These are phyloP conservation scores for Embiotoca jacksoni DNA, from an alignment of 2,113 vertebrate species.

Conservation along the genomic window DNA sequence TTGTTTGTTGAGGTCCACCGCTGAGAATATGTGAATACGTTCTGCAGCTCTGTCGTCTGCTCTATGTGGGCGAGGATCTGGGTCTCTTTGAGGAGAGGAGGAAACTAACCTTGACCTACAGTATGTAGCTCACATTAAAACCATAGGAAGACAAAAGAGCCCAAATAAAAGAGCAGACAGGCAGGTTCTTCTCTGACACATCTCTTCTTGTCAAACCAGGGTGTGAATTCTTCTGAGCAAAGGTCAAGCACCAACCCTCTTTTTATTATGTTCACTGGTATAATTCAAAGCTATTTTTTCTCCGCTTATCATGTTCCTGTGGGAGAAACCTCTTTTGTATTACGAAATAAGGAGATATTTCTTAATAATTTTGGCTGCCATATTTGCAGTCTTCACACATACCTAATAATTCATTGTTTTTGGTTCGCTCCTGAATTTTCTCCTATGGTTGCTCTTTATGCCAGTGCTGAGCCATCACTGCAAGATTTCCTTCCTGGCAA, in stretches of 20 bases:
- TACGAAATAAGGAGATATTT: background rate
- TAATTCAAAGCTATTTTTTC: background rate
- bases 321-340: background rate
- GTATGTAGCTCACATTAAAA: conserved; percentile 32
- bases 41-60: conserved; percentile 6
- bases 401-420: background rate
- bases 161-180: background rate
- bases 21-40: conserved; percentile 1
- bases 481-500: background rate
- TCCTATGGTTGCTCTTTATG: background rate
- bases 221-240: background rate
- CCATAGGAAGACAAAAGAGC: conserved; percentile 3
- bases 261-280: background rate
- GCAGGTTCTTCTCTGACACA: background rate
- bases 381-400: background rate
- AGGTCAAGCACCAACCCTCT: background rate
- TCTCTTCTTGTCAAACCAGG: background rate
- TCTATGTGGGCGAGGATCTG: conserved; percentile 15
- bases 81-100: conserved; percentile 19
- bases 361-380: background rate
- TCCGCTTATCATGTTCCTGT: background rate
- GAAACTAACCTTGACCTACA: conserved; percentile 49
- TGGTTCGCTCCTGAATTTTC: background rate
- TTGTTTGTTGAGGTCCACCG: conserved; percentile 29
- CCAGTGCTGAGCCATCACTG: background rate